These are phyloP conservation scores for Lucinisca nassula DNA, from an alignment of 2,888 invertebrate species.

Conservation along the genomic window DNA sequence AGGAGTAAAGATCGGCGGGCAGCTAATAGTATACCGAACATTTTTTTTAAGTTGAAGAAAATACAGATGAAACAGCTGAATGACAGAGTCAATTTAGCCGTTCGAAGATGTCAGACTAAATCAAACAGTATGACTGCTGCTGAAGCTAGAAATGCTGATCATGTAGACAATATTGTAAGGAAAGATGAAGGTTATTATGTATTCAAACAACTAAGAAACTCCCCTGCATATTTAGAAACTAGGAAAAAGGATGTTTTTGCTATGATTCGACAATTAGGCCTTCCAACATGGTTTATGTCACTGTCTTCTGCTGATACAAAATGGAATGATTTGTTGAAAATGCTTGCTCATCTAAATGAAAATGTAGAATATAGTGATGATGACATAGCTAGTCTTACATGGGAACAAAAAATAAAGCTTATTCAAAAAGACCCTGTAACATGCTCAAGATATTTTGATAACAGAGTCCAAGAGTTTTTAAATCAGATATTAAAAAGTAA, in stretches of 20 bases:
- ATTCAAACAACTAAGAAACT: conserved; percentile 57
- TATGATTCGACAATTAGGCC: conserved; percentile 68
- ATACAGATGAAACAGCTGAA: conserved; percentile 49
- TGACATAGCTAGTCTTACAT: conserved; percentile 20
- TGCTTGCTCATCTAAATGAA: conserved; percentile 37
- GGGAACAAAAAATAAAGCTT: conserved; percentile 53
- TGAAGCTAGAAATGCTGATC: conserved; percentile 21
- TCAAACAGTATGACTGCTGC: conserved; percentile 45
- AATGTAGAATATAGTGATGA: conserved; percentile 29
- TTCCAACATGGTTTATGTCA: conserved; percentile 70
- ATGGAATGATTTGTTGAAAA: conserved; percentile 57
- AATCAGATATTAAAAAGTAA: conserved; percentile 10
- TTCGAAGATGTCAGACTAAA: conserved; percentile 46
- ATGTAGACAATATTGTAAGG: conserved; percentile 68
- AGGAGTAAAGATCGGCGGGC: conserved; percentile 35
- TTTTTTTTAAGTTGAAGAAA: conserved; percentile 53
- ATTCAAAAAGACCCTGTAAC: conserved; percentile 13
- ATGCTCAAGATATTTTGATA: conserved; percentile 42
- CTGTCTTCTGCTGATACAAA: conserved; percentile 65
- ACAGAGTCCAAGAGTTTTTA: conserved; percentile 46
- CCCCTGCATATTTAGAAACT: conserved; percentile 42
- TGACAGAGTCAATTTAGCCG: conserved; percentile 62
- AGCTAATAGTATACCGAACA: conserved; percentile 54
- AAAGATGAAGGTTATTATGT: conserved; percentile 84
- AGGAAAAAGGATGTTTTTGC: conserved; percentile 67